Base-by-base conservation (phyloP, 2,888 invertebrate species). In the Noctuana brunneofusca region DNA sequence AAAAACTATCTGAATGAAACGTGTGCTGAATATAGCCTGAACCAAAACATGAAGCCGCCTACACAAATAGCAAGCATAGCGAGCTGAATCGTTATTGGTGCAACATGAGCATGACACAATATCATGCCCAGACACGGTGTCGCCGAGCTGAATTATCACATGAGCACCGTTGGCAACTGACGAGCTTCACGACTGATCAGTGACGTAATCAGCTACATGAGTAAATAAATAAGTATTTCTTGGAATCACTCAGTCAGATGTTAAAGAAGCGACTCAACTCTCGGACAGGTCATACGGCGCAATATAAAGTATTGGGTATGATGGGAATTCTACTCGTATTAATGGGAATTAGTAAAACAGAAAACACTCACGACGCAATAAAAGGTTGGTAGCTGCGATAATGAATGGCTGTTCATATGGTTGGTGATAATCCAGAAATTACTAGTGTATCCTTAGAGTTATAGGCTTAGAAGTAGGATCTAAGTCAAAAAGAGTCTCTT, bases 101-200 rank as follows among this genome's bases (percentile, higher is more conserved):
- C 83, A 82, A 71, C 78, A 73, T 75, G 78, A 80, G 70, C 78
- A 73, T 75, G 77, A 80, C 74, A 79, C 79, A 87, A 86, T 84
- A 71, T 77, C 76, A 72, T 77, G 76, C 79, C 79, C 80, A 89
- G 89, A 89, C 89, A 76, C 76, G 73, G 75, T 78, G 89, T 84
- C 89, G 89, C 89, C 89, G 69, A 69, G 69, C 75, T 75, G 75
- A 80, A 82, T 83, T 78, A 80, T 81, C 79, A 76, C 78, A 78
- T 75, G 71, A 76, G 68, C 68, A 75, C 69, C 72, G 76, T 79
- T 85, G 86, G 81, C 86, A 86, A 82, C 76, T 73, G 27, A 52
- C 49, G 38, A 9, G 48, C 49, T 60, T 32, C 41, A 53, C 48
- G 32, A 18, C 62, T 27, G 54, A 60, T 48, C 35, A 6, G 20